A percentile compares a stretch with the other conserved stretches of the same genome.
phyloP scores from a whole-genome alignment of 2,888 invertebrate genomes.

The Oxycera nigricornis region DNA sequence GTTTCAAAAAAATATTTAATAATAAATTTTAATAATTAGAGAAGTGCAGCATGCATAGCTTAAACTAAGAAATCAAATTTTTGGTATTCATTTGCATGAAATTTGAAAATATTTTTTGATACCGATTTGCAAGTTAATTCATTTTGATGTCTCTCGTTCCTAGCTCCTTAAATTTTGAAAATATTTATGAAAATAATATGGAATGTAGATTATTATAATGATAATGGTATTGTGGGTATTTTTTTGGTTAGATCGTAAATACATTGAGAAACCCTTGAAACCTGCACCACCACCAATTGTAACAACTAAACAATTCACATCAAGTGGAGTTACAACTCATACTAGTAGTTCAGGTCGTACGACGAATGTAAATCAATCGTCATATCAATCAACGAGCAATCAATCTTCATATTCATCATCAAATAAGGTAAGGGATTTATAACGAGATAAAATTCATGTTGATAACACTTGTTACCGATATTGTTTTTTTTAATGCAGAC shows the following conservation, averaged over 20 bases:
- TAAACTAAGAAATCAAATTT: too few relatives aligned
- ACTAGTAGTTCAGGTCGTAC: constrained; percentile 25
- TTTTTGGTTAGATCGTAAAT: constrained; percentile 70
- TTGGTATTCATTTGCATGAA: too few relatives aligned
- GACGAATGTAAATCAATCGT: background rate
- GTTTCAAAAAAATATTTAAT: too few relatives aligned
- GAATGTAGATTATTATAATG: background rate
- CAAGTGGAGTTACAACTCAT: constrained; percentile 50
- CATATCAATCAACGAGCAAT: constrained; percentile 38
- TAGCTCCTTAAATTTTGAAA: background rate
- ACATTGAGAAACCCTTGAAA: constrained; percentile 82
- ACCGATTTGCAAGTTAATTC: too few relatives aligned
- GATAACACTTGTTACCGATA: background rate
- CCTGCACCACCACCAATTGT: constrained; percentile 77
- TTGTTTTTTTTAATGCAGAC: constrained; percentile 44
- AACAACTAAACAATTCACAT: constrained; percentile 66
- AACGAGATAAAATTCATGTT: background rate
- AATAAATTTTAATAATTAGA: too few relatives aligned
- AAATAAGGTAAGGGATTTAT: constrained; percentile 42
- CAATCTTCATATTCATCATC: constrained; percentile 40
- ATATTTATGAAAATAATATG: background rate
- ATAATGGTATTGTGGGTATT: background rate
- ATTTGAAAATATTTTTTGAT: too few relatives aligned
- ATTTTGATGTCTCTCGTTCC: too few relatives aligned
- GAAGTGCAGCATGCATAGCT: too few relatives aligned